Evolutionary conservation across 2,797 vertebrate species (phyloP).

Genomic region (Podargus strigoides): DNA sequence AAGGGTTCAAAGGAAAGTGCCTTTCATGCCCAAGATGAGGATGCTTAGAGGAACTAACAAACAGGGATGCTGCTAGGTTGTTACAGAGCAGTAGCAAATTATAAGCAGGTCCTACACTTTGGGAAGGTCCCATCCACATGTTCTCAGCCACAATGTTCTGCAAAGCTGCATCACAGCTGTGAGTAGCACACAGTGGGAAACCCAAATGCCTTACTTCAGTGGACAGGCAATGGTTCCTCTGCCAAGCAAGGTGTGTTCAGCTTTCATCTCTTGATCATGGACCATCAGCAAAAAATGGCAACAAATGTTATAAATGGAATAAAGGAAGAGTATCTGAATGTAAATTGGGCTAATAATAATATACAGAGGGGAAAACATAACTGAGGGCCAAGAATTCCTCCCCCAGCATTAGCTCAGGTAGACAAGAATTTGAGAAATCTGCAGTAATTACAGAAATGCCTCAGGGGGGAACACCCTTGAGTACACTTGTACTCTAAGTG

Average conservation of each 20-base stretch:
- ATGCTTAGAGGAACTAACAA: neutral
- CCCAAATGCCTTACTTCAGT: neutral
- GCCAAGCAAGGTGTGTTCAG: neutral
- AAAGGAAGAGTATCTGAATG: neutral
- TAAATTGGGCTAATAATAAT: neutral
- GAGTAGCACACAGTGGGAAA: neutral
- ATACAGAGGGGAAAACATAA: neutral
- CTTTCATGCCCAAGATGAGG: neutral
- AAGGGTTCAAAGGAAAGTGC: neutral
- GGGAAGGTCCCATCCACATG: fast-evolving
- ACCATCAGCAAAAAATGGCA: neutral
- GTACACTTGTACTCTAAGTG: neutral
- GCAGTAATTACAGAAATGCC: neutral
- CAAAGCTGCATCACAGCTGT: neutral
- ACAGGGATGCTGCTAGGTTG: neutral
- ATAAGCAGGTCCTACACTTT: neutral
- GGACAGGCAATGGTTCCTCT: neutral
- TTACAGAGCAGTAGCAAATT: neutral
- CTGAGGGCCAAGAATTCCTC: neutral
- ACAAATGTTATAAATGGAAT: neutral
- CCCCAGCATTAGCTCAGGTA: neutral
- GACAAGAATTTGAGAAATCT: neutral
- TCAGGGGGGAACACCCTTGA: neutral
- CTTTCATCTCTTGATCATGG: neutral
- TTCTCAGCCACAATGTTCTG: neutral